Base-by-base conservation (phyloP, 2,888 invertebrate genomes). In the Ditula angustiorana region DNA sequence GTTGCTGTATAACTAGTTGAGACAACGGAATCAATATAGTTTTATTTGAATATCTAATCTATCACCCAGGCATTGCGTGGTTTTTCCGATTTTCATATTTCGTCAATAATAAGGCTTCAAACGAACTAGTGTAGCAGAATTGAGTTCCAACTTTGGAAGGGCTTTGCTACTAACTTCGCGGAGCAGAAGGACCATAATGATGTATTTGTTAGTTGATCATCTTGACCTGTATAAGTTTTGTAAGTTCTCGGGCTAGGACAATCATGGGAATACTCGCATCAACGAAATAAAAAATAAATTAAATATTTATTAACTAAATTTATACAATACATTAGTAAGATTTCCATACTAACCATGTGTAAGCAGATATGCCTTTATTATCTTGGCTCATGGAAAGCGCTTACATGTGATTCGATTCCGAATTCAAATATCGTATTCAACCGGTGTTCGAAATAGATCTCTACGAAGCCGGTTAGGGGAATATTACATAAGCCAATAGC, bases 341-440 rank as follows among this genome's bases (percentile, higher is more conserved):
- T 44, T 44, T 30, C 10, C 37, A 16, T 55, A 55, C 11, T 13
- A 57, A 53, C 35, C 21, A 30, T 13, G 24, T 13, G n/a, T 13
- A 44, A n/a, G n/a, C n/a, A n/a, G n/a, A n/a, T n/a, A 21, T 11
- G 41, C 21, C 13, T 47, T 49, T 58, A 58, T 46, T 49, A 35
- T 35, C 24, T 59, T 59, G 26, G 49, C 47, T 26, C 35, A 13
- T n/a, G 57, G 47, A 26, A 37, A 11, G 35, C 59, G 8, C 47
- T 58, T 23, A 26, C 37, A 19, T 26, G 35, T 59, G 16, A 49
- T 49, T 57, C 56, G 28, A 57, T 57, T 49, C 24, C 13, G 21
- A 58, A 35, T 35, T 33, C 35, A 58, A 58, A 49, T 59, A 35
- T 37, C 33, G 13, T 49, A 59, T n/a, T 59, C 35, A 19, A 49